Evolutionary conservation across 1,140 invertebrate genomes (phyloP).

Genomic region (Achroia grisella): DNA sequence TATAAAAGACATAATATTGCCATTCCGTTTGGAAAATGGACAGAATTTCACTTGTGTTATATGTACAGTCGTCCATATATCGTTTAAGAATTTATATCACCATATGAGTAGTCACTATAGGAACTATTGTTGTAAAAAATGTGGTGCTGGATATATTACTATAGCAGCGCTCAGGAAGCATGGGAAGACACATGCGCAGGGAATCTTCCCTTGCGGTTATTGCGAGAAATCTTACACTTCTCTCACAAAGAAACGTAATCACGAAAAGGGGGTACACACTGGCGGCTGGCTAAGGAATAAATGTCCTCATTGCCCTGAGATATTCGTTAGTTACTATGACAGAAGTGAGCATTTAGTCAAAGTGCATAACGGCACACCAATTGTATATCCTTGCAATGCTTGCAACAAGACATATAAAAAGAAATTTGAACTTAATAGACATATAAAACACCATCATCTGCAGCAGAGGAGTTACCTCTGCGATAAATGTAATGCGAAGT

Average conservation of each 20-base stretch:
- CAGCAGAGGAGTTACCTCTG: conserved; percentile 65
- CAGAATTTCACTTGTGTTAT: conserved; percentile 55
- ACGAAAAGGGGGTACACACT: conserved; percentile 59
- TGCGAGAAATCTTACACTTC: conserved; percentile 58
- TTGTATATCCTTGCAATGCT: conserved; percentile 65
- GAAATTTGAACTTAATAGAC: conserved; percentile 58
- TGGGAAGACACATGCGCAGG: conserved; percentile 57
- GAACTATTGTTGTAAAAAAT: conserved; percentile 63
- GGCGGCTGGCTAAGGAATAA: conserved; percentile 63
- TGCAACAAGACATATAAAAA: conserved; percentile 65
- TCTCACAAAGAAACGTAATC: conserved; percentile 56
- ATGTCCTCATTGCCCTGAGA: conserved; percentile 65
- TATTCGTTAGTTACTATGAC: conserved; percentile 67
- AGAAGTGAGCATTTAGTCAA: conserved; percentile 58
- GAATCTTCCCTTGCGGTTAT: conserved; percentile 53
- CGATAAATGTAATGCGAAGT: conserved; percentile 63
- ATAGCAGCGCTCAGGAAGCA: conserved; percentile 60
- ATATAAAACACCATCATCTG: conserved; percentile 64
- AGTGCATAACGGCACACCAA: conserved; percentile 51
- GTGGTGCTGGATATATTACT: conserved; percentile 57
- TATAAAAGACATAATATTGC: conserved; percentile 62
- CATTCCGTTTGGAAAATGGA: conserved; percentile 51
- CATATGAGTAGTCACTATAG: conserved; percentile 67
- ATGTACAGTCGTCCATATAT: conserved; percentile 54
- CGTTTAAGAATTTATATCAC: conserved; percentile 61